These are phyloP conservation scores for Drosophila bifasciata DNA, from an alignment of 1,140 invertebrate species.

Conservation along the genomic window DNA sequence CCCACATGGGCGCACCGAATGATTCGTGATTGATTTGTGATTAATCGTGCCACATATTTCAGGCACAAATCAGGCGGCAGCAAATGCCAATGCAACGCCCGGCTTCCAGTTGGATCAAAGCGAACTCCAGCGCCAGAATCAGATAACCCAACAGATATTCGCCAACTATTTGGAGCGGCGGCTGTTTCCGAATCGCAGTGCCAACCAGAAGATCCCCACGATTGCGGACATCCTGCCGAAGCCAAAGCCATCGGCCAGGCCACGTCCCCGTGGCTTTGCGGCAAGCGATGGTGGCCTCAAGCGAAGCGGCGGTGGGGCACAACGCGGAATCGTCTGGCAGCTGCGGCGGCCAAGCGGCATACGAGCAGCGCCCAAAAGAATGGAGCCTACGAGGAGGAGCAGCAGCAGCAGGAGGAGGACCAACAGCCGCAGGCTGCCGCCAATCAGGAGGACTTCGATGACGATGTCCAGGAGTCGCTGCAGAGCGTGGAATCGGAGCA, in stretches of 20 bases:
- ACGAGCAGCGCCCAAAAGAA: slow-evolving; percentile 9
- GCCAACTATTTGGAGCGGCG: slow-evolving; percentile 88
- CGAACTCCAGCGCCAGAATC: slow-evolving; percentile 88
- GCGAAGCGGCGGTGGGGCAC: slow-evolving; percentile 55
- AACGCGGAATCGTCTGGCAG: slow-evolving; percentile 61
- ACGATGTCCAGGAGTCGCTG: slow-evolving; percentile 84
- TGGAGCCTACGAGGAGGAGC: slow-evolving; percentile 25
- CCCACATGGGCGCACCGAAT: slow-evolving; percentile 48
- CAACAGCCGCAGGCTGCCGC: slow-evolving; percentile 44
- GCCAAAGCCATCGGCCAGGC: slow-evolving; percentile 51
- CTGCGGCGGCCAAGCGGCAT: slow-evolving; percentile 48
- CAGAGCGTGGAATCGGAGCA: slow-evolving; percentile 88
- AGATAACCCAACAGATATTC: slow-evolving; percentile 89
- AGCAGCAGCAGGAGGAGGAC: slow-evolving; percentile 27
- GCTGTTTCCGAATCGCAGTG: slow-evolving; percentile 85
- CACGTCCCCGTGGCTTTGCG: slow-evolving; percentile 67
- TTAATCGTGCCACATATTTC: slow-evolving; percentile 56
- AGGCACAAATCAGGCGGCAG: slow-evolving; percentile 40
- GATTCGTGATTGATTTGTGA: slow-evolving; percentile 26
- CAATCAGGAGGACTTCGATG: slow-evolving; percentile 72
- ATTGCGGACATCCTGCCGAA: slow-evolving; percentile 87
- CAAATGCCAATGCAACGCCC: slow-evolving; percentile 11
- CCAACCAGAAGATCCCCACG: slow-evolving; percentile 85
- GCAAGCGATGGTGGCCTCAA: slow-evolving; percentile 48
- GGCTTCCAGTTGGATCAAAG: slow-evolving; percentile 84